phyloP scores from a whole-genome alignment of 2,797 vertebrate genomes.

The Oceanodroma leucorhoa region DNA sequence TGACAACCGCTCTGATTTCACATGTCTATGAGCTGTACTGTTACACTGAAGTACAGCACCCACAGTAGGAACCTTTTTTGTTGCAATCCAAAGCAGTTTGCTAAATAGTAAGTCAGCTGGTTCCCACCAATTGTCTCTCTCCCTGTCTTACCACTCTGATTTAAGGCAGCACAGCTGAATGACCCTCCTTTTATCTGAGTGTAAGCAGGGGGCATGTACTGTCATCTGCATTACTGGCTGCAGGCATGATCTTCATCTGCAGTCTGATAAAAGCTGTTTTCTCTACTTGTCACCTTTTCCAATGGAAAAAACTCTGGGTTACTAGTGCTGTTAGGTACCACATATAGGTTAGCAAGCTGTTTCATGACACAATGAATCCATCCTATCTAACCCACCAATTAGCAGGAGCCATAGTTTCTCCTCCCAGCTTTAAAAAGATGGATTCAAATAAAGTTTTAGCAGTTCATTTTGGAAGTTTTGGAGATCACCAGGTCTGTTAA shows the following conservation, averaged over 20 bases:
- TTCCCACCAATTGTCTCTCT: not conserved
- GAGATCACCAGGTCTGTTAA: not conserved
- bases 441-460: not conserved
- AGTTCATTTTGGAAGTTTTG: not conserved
- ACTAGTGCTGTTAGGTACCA: not conserved
- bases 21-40: not conserved
- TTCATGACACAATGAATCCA: not conserved
- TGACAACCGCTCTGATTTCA: not conserved
- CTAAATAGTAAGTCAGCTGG: not conserved
- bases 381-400: not conserved
- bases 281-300: not conserved
- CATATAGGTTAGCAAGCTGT: not conserved
- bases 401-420: not conserved
- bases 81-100: not conserved
- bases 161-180: not conserved
- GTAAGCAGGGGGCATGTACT: not conserved
- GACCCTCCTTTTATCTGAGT: not conserved
- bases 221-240: not conserved
- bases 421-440: not conserved
- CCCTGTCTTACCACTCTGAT: not conserved
- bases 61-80: not conserved
- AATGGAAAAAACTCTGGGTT: not conserved
- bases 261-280: not conserved
- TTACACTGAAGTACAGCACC: not conserved
- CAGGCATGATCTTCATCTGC: not conserved